Base-by-base conservation (phyloP, 2,888 invertebrate genomes). In the Malachius bipustulatus region DNA sequence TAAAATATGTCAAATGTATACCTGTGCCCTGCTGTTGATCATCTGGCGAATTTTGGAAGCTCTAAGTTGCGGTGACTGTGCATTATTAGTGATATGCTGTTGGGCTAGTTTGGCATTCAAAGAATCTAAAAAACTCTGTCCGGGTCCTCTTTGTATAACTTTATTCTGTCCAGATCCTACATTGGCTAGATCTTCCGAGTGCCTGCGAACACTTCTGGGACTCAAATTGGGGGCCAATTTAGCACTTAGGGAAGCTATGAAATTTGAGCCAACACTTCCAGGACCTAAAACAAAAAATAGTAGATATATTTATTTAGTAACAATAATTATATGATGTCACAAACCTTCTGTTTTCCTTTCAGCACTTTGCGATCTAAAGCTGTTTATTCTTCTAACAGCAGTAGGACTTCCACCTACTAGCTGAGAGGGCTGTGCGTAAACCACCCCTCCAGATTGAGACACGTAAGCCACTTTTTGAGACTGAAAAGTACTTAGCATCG, bases 51-150 rank as follows among this genome's bases (percentile, higher is more conserved):
- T 81, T 42, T 73, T 69, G 50, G 65, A 70, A 34, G 80, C 81
- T 47, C 75, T 64, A 34, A 61, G 51, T 36, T 62, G 69, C 53
- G 69, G 68, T 26, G 72, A 62, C 45, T 70, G 69, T n/a, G 46
- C 42, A 29, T 35, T 30, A 6, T 65, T 62, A 0, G 63, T 60
- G 39, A 56, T 52, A 50, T 64, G 63, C 56, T 75, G 74, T 48
- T 75, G 73, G 32, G 77, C 71, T 50, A 88, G 63, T 51, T 83
- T 85, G 9, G 82, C 82, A 49, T 87, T 87, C 42, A 87, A 62
- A 53, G 82, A 82, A 64, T 84, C 82, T 34, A 85, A 64, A 60
- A 85, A 85, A 56, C 74, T 70, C 64, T 73, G 48, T 40, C 63
- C 51, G 38, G 70, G 55, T 64, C 76, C 52, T 54, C 60, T 60